Base-by-base conservation (phyloP, 2,113 vertebrate species). In the Strix uralensis region DNA sequence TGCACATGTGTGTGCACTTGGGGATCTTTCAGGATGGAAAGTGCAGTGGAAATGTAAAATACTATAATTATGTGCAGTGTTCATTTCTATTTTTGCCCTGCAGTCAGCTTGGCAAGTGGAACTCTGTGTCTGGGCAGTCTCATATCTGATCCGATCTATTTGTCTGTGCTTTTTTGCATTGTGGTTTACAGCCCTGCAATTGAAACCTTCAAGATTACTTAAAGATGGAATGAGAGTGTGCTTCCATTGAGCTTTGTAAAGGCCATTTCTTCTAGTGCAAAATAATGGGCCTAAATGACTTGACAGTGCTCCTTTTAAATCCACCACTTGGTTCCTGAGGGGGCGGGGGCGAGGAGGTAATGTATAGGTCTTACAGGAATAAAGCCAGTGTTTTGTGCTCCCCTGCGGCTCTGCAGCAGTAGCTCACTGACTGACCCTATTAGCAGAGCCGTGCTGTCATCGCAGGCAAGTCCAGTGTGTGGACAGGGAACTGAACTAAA, bases 281-380 rank as follows among this genome's bases (percentile, higher is more conserved):
- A 95, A 92, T 97, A 96, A 94, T 94, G 96, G 96, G 77, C 73
- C 86, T 91, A 95, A 95, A 91, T 94, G 85, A 95, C 91, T 97
- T 91, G 94, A 91, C 91, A 86, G 95, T 94, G 87, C 85, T 94
- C 91, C 82, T 88, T 95, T 95, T 92, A 95, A 96, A 95, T 93
- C 90, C 36, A 54, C 51, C 81, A 59, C 94, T 92, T 72, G 71
- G 79, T 78, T 96, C 88, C 94, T 92, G 94, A 84, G 90, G 70
- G 90, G 84, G 92, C 1, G 27, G 86, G 90, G 85, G 81, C 0
- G 42, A 92, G 86, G 87, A 92, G 58, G 92, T 95, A 93, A 92
- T 93, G 95, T 94, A 93, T 89, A 92, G 95, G 88, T 96, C 94
- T 97, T 92, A 77, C 32, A 97, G 96, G 94, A 97, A 96, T 95